Evolutionary conservation across 2,797 vertebrate genomes (phyloP).

Genomic region (Tolypeutes matacus): DNA sequence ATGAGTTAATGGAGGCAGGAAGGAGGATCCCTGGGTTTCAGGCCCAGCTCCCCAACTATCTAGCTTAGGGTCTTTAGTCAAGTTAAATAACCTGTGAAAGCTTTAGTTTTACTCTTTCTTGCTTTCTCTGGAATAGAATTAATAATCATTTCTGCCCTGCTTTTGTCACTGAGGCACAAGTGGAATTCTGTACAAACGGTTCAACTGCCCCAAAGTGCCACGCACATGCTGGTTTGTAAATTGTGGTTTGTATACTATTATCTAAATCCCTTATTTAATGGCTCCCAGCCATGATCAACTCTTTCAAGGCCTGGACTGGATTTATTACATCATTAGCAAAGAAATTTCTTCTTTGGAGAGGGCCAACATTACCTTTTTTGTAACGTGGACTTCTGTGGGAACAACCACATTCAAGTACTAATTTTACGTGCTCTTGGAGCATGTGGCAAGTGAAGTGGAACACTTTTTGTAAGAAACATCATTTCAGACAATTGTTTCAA

Average conservation of each 20-base stretch:
- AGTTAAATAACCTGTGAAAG: not conserved
- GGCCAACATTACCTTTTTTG: slow-evolving; percentile 14
- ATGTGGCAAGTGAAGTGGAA: slow-evolving; percentile 77
- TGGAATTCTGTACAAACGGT: not conserved
- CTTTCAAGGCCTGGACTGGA: slow-evolving; percentile 25
- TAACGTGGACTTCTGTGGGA: slow-evolving; percentile 33
- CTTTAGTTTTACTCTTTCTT: slow-evolving; percentile 39
- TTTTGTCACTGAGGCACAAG: slow-evolving; percentile 33
- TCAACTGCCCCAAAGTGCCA: not conserved
- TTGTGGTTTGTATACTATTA: slow-evolving; percentile 46
- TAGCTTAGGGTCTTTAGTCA: not conserved
- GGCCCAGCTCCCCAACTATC: not conserved
- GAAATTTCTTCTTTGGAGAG: slow-evolving; percentile 55
- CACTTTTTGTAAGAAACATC: slow-evolving; percentile 51
- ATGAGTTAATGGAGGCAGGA: not conserved
- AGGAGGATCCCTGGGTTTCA: not conserved
- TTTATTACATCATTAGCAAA: slow-evolving; percentile 69
- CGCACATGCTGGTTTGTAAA: not conserved
- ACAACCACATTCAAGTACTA: slow-evolving; percentile 80
- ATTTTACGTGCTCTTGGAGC: slow-evolving; percentile 57
- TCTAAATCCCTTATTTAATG: slow-evolving; percentile 24
- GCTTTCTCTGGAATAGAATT: not conserved
- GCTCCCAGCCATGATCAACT: slow-evolving; percentile 70
- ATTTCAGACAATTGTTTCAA: slow-evolving; percentile 77
- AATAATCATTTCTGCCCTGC: not conserved